A percentile compares a stretch with the other conserved stretches of the same genome.
phyloP scores from a whole-genome alignment of 2,888 invertebrate genomes.

The Holacanthella duospinosa region DNA sequence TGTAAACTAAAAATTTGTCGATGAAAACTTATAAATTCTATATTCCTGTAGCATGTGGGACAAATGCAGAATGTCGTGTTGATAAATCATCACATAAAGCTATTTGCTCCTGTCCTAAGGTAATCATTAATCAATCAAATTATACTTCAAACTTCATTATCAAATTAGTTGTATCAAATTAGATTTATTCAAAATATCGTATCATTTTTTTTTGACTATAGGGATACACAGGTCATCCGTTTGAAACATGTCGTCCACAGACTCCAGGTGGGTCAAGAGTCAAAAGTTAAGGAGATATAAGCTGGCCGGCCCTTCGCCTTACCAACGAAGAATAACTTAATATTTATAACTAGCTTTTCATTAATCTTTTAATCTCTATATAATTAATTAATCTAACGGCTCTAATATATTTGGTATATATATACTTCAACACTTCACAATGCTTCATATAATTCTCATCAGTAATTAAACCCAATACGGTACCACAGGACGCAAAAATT shows the following conservation, averaged over 20 bases:
- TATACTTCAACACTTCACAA: no score
- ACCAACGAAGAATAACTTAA: no score
- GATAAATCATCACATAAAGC: slow-evolving; percentile 58
- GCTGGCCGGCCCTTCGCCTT: not conserved
- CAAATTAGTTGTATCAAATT: no score
- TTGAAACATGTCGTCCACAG: slow-evolving; percentile 67
- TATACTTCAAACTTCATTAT: no score
- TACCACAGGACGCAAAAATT: no score
- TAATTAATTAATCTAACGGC: no score
- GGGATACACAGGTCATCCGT: slow-evolving; percentile 80
- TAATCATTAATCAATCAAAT: no score
- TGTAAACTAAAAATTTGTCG: not conserved
- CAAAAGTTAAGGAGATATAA: not conserved
- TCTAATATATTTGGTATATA: no score
- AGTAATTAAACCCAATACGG: no score
- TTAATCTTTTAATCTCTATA: no score
- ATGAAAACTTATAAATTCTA: not conserved
- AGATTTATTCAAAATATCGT: not conserved
- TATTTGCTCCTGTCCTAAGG: slow-evolving; percentile 67
- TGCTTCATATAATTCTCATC: no score
- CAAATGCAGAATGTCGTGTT: slow-evolving; percentile 64
- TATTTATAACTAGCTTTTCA: no score
- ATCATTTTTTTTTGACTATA: slow-evolving; percentile 35
- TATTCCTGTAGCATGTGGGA: not conserved
- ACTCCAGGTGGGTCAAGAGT: slow-evolving; percentile 28